Conservation (phyloP, 2,888 invertebrate species). For the Spodoptera littoralis region DNA sequence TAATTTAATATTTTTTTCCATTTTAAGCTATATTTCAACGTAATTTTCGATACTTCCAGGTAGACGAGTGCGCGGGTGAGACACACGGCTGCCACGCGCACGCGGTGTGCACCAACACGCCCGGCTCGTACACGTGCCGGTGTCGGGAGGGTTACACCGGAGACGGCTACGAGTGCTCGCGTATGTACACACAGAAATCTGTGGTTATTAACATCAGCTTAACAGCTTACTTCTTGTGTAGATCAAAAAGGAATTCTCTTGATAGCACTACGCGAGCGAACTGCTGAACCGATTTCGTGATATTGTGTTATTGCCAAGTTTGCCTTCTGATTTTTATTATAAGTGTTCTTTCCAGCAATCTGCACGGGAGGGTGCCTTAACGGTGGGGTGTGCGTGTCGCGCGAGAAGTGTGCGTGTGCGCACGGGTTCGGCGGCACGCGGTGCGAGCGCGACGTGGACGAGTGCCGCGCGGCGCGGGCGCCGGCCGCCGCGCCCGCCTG, state of each 20-base stretch:
- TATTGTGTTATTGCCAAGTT: too few species aligned
- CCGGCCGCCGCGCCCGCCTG: slow-evolving; percentile 89
- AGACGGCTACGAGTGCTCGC: slow-evolving; percentile 93
- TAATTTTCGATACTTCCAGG: slow-evolving; percentile 60
- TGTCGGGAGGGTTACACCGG: slow-evolving; percentile 91
- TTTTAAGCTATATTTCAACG: not conserved
- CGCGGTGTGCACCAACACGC: slow-evolving; percentile 94
- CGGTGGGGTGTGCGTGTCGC: slow-evolving; percentile 94
- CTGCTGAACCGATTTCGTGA: too few species aligned
- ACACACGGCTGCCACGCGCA: slow-evolving; percentile 93
- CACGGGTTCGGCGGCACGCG: slow-evolving; percentile 94
- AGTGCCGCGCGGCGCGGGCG: slow-evolving; percentile 88
- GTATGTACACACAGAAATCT: slow-evolving; percentile 86
- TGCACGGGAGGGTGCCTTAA: slow-evolving; percentile 95
- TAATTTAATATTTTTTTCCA: too few species aligned
- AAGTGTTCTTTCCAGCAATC: slow-evolving; percentile 89
- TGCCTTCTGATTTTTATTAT: not conserved
- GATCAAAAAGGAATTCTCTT: too few species aligned
- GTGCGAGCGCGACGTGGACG: slow-evolving; percentile 96
- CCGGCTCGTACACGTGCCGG: slow-evolving; percentile 94
- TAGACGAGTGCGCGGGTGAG: slow-evolving; percentile 93
- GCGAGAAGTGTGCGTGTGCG: slow-evolving; percentile 93
- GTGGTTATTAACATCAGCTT: not conserved
- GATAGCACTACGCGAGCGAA: too few species aligned
- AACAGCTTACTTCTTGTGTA: not conserved